These are phyloP conservation scores for Allacma fusca DNA, from an alignment of 2,888 invertebrate genomes.

Conservation along the genomic window DNA sequence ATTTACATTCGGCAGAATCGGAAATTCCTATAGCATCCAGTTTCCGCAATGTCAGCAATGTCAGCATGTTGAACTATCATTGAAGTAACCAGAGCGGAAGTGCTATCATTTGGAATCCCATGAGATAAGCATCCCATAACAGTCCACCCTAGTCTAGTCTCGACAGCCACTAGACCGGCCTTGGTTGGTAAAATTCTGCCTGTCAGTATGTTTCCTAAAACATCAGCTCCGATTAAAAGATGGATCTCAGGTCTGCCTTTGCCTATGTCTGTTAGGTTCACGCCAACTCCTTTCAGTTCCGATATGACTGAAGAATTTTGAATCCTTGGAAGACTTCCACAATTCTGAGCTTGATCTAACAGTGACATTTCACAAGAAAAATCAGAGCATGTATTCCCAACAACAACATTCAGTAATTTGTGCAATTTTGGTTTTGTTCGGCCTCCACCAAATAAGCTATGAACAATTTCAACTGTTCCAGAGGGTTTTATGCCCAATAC, in stretches of 20 bases:
- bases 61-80: too few relatives aligned
- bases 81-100: background rate
- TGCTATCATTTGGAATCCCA: background rate
- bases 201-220: background rate
- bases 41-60: background rate
- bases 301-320: background rate
- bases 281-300: background rate
- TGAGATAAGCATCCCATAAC: background rate
- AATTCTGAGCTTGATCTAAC: background rate
- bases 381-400: background rate
- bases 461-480: background rate
- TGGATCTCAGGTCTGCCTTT: background rate
- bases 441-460: background rate
- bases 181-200: background rate
- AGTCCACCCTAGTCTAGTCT: background rate
- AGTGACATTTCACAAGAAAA: background rate
- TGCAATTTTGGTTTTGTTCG: background rate
- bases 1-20: background rate
- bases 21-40: conserved; percentile 14
- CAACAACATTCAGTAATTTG: background rate
- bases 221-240: background rate
- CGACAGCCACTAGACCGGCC: background rate
- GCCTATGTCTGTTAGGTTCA: background rate
- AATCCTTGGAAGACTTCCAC: background rate
- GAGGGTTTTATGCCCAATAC: background rate